Percentiles rank a stretch among this genome's conserved stretches.
Evolutionary conservation across 1,140 invertebrate genomes (phyloP).

Genomic region (Atta cephalotes): DNA sequence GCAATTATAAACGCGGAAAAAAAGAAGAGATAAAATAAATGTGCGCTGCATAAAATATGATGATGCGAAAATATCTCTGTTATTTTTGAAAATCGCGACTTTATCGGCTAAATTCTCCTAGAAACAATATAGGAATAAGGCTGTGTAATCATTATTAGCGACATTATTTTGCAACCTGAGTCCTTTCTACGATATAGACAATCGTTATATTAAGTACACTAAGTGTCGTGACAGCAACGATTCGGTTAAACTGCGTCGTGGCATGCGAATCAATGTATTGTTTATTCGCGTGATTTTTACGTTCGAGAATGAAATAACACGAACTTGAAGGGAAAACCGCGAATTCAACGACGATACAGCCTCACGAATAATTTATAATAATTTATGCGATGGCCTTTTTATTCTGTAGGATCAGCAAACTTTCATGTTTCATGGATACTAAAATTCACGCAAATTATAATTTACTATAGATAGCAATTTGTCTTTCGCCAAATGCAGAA

Average conservation of each 20-base stretch:
- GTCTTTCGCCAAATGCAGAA: background rate
- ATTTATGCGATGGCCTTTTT: background rate
- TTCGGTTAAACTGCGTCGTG: background rate
- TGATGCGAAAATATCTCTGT: slow-evolving; percentile 59
- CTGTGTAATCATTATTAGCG: slow-evolving; percentile 30
- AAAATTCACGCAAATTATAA: background rate
- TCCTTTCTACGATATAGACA: slow-evolving; percentile 22
- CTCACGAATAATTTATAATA: slow-evolving; percentile 32
- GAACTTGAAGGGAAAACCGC: background rate
- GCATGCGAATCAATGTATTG: background rate
- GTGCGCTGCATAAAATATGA: slow-evolving; percentile 41
- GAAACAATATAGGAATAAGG: slow-evolving; percentile 40
- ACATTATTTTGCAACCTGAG: slow-evolving; percentile 31
- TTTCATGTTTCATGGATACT: background rate
- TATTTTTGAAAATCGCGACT: slow-evolving; percentile 53
- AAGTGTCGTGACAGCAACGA: slow-evolving; percentile 19
- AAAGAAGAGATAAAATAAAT: slow-evolving; percentile 14
- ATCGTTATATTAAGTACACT: slow-evolving; percentile 37
- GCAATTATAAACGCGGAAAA: slow-evolving; percentile 63
- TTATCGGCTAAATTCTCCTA: slow-evolving; percentile 33
- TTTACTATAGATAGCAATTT: background rate
- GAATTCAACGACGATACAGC: background rate
- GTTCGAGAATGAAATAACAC: background rate
- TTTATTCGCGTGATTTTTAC: slow-evolving; percentile 12
- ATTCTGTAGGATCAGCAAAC: background rate